Evolutionary conservation across 2,888 invertebrate species (phyloP).

Genomic region (Netelia fuscicornis): DNA sequence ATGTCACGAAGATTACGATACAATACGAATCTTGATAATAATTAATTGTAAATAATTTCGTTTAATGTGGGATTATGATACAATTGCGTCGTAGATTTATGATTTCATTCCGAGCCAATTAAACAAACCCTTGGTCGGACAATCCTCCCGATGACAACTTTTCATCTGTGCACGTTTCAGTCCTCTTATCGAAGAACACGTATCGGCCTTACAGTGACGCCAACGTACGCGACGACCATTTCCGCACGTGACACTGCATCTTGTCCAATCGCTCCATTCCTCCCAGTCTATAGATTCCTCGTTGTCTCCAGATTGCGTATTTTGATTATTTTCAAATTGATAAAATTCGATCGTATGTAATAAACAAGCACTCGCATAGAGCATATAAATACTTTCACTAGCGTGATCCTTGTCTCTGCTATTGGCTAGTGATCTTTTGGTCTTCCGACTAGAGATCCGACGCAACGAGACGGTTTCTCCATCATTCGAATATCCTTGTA

Average conservation of each 20-base stretch:
- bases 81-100: too few relatives aligned
- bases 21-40: too few relatives aligned
- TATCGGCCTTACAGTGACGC: slow-evolving; percentile 73
- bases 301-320: slow-evolving; percentile 3
- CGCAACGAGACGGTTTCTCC: not conserved
- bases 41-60: too few relatives aligned
- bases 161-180: slow-evolving; percentile 76
- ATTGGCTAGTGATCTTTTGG: not conserved
- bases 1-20: too few relatives aligned
- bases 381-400: too few relatives aligned
- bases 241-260: slow-evolving; percentile 76
- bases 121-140: slow-evolving; percentile 71
- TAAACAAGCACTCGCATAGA: not conserved
- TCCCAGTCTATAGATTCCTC: slow-evolving; percentile 73
- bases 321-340: not conserved
- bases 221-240: slow-evolving; percentile 76
- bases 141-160: slow-evolving; percentile 70
- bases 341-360: not conserved
- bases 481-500: slow-evolving; percentile 15
- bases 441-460: too few relatives aligned
- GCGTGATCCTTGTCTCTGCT: not conserved
- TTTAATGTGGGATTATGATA: too few relatives aligned
- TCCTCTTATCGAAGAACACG: slow-evolving; percentile 70
- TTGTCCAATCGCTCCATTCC: slow-evolving; percentile 69
- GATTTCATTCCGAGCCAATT: slow-evolving; percentile 70